A percentile compares a stretch with the other conserved stretches of the same genome.
Conservation (phyloP, 2,113 vertebrate genomes). For the Gavialis gangeticus region DNA sequence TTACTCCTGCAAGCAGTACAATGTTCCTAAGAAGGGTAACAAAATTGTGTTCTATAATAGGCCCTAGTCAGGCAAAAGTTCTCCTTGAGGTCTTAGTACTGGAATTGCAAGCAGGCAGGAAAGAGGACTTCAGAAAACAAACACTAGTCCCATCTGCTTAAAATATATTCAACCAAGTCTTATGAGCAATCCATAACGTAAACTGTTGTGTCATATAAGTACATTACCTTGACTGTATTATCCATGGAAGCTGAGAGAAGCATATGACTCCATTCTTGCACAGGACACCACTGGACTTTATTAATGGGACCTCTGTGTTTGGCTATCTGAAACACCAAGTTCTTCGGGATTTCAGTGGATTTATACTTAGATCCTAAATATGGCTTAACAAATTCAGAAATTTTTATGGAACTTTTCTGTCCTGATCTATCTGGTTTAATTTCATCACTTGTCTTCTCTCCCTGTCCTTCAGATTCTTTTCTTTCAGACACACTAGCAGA, state of each 20-base stretch:
- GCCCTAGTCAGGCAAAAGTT: background rate
- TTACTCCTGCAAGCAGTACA: background rate
- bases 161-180: background rate
- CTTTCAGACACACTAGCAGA: background rate
- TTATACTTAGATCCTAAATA: slow-evolving; percentile 80
- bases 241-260: slow-evolving; percentile 97
- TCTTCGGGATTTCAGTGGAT: slow-evolving; percentile 82
- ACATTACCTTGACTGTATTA: slow-evolving; percentile 91
- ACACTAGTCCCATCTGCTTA: background rate
- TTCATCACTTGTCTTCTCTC: background rate
- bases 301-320: slow-evolving; percentile 90
- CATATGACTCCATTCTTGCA: slow-evolving; percentile 86
- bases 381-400: slow-evolving; percentile 84
- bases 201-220: background rate
- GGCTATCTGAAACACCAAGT: slow-evolving; percentile 79
- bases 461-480: background rate
- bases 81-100: background rate
- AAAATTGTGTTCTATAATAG: background rate
- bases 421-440: background rate
- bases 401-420: slow-evolving; percentile 54
- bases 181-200: background rate
- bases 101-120: background rate
- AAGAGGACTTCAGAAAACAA: background rate
- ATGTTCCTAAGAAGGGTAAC: background rate
- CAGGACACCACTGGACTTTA: slow-evolving; percentile 91